Percentiles rank a stretch among this genome's conserved stretches.
Evolutionary conservation across 1,140 invertebrate genomes (phyloP).

Genomic region (Oryzaephilus surinamensis): DNA sequence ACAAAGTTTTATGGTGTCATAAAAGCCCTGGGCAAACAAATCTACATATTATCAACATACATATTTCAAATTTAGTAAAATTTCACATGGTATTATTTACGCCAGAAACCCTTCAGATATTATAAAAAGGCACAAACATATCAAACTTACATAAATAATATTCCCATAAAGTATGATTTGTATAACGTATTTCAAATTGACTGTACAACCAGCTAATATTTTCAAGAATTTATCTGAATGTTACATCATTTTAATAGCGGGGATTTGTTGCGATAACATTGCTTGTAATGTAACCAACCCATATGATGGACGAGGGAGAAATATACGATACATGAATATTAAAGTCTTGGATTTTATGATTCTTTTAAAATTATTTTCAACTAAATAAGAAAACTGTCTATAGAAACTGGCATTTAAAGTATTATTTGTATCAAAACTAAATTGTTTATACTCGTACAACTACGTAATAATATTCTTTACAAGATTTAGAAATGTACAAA

Average conservation of each 20-base stretch:
- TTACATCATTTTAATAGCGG: conserved; percentile 10
- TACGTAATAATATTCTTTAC: too few relatives aligned
- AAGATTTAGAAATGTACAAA: too few relatives aligned
- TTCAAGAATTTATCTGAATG: conserved; percentile 9
- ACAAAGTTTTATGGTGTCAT: too few relatives aligned
- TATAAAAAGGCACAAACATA: conserved; percentile 5
- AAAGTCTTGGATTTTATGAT: neutral
- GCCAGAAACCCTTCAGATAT: too few relatives aligned
- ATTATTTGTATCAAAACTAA: neutral
- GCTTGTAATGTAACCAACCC: neutral
- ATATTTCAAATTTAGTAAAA: neutral
- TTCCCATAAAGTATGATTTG: conserved; percentile 9
- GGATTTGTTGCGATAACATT: conserved; percentile 8
- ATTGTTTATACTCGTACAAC: too few relatives aligned
- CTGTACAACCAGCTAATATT: conserved; percentile 9
- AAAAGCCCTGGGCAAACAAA: too few relatives aligned
- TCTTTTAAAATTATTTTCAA: neutral
- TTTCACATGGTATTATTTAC: too few relatives aligned
- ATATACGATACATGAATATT: neutral
- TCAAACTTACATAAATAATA: conserved; percentile 9
- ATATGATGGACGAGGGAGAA: conserved; percentile 1
- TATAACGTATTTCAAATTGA: conserved; percentile 9
- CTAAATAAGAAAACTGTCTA: too few relatives aligned
- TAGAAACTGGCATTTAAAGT: neutral
- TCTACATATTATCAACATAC: neutral